Evolutionary conservation across 2,888 invertebrate species (phyloP).

Genomic region (Galeruca laticollis): DNA sequence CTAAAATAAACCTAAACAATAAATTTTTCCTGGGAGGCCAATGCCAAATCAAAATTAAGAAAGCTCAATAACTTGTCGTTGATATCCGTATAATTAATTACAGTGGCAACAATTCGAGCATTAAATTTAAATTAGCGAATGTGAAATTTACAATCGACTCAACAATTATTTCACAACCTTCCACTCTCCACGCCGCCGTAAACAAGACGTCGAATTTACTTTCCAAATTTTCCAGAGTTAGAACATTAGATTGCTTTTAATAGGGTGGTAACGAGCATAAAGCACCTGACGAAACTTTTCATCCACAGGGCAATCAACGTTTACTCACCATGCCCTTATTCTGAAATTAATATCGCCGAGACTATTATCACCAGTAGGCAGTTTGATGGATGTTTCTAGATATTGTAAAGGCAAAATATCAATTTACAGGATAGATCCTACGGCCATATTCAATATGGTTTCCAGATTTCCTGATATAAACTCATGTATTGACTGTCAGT

Average conservation of each 20-base stretch:
- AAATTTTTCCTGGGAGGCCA: background rate
- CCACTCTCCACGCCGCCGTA: background rate
- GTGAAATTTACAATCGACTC: constrained; percentile 6
- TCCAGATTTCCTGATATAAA: too few relatives aligned
- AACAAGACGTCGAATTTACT: background rate
- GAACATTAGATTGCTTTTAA: background rate
- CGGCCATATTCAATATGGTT: too few relatives aligned
- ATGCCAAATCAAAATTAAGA: constrained; percentile 13
- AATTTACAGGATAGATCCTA: too few relatives aligned
- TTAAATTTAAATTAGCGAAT: constrained; percentile 22
- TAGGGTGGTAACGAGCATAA: background rate
- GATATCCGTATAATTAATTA: constrained; percentile 5
- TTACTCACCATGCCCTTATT: too few relatives aligned
- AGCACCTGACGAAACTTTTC: background rate
- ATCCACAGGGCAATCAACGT: too few relatives aligned
- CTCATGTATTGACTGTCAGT: too few relatives aligned
- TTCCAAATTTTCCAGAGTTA: background rate
- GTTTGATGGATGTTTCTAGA: too few relatives aligned
- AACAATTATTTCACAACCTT: background rate
- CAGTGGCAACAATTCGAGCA: constrained; percentile 2
- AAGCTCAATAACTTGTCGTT: constrained; percentile 4
- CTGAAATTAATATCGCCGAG: too few relatives aligned
- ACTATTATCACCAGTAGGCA: too few relatives aligned
- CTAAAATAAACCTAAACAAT: background rate
- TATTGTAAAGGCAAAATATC: too few relatives aligned